Percentiles rank a stretch among this genome's conserved stretches.
Conservation (phyloP, 2,113 vertebrate genomes). For the Corvus hawaiiensis region DNA sequence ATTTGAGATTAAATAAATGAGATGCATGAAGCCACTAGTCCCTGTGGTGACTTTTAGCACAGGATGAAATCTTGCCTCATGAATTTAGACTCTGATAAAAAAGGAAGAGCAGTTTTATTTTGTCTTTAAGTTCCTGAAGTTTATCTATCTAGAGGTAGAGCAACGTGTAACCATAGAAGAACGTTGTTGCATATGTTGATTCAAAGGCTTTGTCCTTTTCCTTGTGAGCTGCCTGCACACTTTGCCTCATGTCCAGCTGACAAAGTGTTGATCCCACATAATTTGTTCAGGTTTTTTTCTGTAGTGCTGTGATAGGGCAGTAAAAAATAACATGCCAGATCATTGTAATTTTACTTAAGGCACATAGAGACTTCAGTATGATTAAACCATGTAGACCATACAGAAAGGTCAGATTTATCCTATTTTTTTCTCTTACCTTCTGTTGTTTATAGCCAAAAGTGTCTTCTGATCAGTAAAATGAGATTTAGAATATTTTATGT, state of each 20-base stretch:
- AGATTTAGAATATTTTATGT: not conserved
- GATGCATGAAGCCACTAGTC: not conserved
- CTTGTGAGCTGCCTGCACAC: not conserved
- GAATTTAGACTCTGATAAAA: not conserved
- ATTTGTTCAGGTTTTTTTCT: not conserved
- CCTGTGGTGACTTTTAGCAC: not conserved
- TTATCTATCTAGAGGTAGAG: not conserved
- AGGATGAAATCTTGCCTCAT: not conserved
- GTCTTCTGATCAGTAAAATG: not conserved
- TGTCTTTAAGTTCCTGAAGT: not conserved
- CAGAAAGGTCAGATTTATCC: not conserved
- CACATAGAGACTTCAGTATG: not conserved
- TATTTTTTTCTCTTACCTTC: not conserved
- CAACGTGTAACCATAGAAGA: not conserved
- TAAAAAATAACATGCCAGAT: not conserved
- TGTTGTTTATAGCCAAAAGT: not conserved
- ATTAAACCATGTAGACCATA: not conserved
- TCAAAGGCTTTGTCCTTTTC: not conserved
- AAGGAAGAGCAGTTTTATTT: not conserved
- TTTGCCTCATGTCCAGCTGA: not conserved
- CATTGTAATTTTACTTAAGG: not conserved
- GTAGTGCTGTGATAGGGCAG: not conserved
- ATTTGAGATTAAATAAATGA: not conserved
- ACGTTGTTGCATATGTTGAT: not conserved
- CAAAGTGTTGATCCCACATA: not conserved